These are phyloP conservation scores for Zoanthus sociatus DNA, from an alignment of 92 coral and sea anemone species.

Conservation along the genomic window DNA sequence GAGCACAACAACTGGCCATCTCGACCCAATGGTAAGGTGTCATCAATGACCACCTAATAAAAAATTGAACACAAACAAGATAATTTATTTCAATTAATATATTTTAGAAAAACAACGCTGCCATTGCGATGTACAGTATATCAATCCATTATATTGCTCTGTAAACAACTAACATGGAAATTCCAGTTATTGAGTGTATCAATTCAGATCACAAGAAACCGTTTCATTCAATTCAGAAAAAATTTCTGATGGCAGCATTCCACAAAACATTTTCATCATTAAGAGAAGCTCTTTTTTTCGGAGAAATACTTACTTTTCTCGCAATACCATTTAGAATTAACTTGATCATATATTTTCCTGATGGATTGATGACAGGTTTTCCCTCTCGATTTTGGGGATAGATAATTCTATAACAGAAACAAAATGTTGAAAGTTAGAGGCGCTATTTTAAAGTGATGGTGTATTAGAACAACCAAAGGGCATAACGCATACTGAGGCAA, in stretches of 20 bases:
- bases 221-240: too few species aligned
- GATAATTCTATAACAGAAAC: slow-evolving; percentile 73
- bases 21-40: slow-evolving; percentile 85
- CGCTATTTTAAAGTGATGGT: not conserved
- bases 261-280: not conserved
- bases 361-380: slow-evolving; percentile 94
- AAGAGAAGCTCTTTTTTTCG: not conserved
- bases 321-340: slow-evolving; percentile 90
- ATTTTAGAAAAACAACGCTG: too few species aligned
- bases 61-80: not conserved
- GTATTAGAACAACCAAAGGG: not conserved
- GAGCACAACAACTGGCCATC: slow-evolving; percentile 90
- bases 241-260: not conserved
- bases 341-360: slow-evolving; percentile 98
- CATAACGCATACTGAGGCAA: not conserved
- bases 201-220: too few species aligned
- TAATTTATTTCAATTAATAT: not conserved
- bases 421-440: not conserved
- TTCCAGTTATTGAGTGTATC: too few species aligned
- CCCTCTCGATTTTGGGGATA: slow-evolving; percentile 97
- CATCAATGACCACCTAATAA: slow-evolving; percentile 86
- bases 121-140: too few species aligned
- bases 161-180: not conserved
- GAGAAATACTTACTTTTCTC: slow-evolving; percentile 71
- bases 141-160: too few species aligned